Percentiles rank a stretch among this genome's conserved stretches.
phyloP scores from a whole-genome alignment of 1,140 invertebrate species.

The Papilio machaon region DNA sequence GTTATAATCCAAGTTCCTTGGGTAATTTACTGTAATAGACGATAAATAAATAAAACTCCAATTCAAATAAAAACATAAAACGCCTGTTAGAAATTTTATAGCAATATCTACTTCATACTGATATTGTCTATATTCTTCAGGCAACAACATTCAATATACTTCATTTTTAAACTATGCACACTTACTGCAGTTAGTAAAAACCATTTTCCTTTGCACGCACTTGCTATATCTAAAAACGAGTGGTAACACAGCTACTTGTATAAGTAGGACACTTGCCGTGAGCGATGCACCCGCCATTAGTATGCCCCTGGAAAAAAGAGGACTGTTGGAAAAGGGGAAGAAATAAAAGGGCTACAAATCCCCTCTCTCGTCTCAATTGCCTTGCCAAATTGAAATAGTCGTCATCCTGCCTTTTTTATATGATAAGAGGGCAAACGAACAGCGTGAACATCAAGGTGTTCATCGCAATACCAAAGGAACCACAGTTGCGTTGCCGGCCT shows the following conservation, averaged over 20 bases:
- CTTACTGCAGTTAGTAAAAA: conserved; percentile 73
- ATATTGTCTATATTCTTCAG: too few relatives aligned
- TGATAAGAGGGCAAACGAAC: too few relatives aligned
- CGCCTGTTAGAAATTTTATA: background rate
- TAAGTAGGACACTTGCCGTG: conserved; percentile 59
- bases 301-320: conserved; percentile 45
- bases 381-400: too few relatives aligned
- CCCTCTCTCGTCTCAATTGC: background rate
- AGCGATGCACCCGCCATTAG: conserved; percentile 62
- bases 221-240: conserved; percentile 69
- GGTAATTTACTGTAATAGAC: conserved; percentile 65
- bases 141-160: background rate
- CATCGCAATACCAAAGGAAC: too few relatives aligned
- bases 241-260: conserved; percentile 65
- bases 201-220: conserved; percentile 64
- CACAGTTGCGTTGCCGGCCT: too few relatives aligned
- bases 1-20: conserved; percentile 66
- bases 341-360: background rate
- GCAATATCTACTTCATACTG: background rate
- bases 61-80: background rate
- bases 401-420: too few relatives aligned
- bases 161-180: background rate
- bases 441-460: too few relatives aligned
- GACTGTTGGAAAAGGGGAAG: background rate
- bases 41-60: background rate